phyloP scores from a whole-genome alignment of 2,113 vertebrate genomes.

The Chrysochloris asiatica region DNA sequence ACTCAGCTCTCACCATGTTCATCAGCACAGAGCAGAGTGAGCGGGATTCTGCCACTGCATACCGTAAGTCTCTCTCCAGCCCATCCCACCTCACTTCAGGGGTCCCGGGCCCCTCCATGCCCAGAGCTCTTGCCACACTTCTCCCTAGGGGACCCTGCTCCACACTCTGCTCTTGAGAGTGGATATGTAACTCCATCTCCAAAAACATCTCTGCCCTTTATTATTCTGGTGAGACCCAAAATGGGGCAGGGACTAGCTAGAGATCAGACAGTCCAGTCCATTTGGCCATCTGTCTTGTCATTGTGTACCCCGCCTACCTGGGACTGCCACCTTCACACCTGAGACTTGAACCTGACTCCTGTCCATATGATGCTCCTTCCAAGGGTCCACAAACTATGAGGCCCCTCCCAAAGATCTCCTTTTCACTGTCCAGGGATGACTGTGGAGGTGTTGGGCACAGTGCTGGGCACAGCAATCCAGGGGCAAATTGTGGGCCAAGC shows the following conservation, averaged over 20 bases:
- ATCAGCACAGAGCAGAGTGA: conserved; percentile 96
- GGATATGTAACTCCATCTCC: background rate
- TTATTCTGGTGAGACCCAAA: conserved; percentile 27
- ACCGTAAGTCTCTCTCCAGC: conserved; percentile 87
- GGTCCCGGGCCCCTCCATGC: background rate
- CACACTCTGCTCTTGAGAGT: background rate
- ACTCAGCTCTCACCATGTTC: conserved; percentile 98
- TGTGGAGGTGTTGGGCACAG: conserved; percentile 93
- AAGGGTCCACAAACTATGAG: background rate
- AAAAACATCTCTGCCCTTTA: conserved; percentile 18
- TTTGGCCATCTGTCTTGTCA: background rate
- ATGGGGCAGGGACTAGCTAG: background rate
- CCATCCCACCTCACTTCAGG: background rate
- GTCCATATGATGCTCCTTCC: background rate
- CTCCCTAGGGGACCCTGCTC: background rate
- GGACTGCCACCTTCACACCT: background rate
- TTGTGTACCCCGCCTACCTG: background rate
- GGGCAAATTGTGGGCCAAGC: conserved; percentile 94
- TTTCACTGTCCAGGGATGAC: conserved; percentile 91
- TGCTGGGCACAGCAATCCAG: conserved; percentile 95
- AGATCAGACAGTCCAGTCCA: background rate
- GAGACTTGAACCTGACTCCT: background rate
- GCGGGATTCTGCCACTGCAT: conserved; percentile 95
- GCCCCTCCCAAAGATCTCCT: background rate
- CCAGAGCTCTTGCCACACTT: background rate